These are phyloP conservation scores for Epinephelus cyanopodus DNA, from an alignment of 2,113 vertebrate genomes.

Conservation along the genomic window DNA sequence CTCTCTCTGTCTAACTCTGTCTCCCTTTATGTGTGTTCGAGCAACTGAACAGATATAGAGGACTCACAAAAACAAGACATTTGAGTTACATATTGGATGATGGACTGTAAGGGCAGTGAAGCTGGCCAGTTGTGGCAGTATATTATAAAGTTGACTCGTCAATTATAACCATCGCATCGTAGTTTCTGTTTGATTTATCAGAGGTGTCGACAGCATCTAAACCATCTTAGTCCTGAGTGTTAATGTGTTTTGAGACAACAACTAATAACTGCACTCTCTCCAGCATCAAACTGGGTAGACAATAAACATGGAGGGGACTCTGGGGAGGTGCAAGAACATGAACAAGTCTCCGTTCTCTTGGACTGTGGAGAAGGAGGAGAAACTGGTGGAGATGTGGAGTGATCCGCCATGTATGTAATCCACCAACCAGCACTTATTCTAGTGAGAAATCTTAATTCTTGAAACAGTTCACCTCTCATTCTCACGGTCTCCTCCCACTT, in stretches of 20 bases:
- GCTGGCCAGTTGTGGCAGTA: neutral
- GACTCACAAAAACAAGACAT: slow-evolving; percentile 20
- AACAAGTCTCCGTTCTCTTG: too few relatives aligned
- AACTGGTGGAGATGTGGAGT: too few relatives aligned
- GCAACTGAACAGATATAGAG: slow-evolving; percentile 32
- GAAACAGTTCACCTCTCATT: too few relatives aligned
- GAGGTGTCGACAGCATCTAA: neutral
- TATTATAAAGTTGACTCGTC: neutral
- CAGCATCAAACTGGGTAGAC: too few relatives aligned
- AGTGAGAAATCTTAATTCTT: too few relatives aligned
- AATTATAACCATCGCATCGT: neutral
- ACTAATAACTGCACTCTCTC: too few relatives aligned
- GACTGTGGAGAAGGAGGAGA: too few relatives aligned
- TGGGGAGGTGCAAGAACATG: too few relatives aligned
- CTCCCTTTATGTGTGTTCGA: neutral
- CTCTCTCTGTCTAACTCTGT: neutral
- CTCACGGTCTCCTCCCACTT: too few relatives aligned
- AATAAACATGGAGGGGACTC: too few relatives aligned
- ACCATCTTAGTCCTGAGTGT: neutral
- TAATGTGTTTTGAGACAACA: neutral
- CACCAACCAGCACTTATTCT: too few relatives aligned
- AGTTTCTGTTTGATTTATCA: neutral
- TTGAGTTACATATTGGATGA: slow-evolving; percentile 12
- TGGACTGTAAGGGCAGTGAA: neutral
- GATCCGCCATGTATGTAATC: too few relatives aligned